phyloP scores from a whole-genome alignment of 2,113 vertebrate species.

The Notothenia rossii region DNA sequence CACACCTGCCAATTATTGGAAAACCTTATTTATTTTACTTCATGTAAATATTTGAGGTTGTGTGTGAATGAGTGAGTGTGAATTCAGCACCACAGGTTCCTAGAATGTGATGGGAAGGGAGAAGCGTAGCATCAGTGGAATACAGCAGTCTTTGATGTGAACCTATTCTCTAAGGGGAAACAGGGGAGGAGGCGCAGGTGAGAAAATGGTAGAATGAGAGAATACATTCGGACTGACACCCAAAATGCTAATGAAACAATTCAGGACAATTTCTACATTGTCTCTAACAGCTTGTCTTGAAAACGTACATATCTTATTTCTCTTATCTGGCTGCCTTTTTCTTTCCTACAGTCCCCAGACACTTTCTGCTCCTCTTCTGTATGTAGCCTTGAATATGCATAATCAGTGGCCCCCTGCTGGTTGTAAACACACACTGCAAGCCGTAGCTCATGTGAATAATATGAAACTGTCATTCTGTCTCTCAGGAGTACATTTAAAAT shows the following conservation, averaged over 20 bases:
- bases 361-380: constrained; percentile 28
- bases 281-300: neutral
- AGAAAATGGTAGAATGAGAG: constrained; percentile 15
- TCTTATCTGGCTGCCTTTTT: constrained; percentile 23
- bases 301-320: neutral
- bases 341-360: constrained; percentile 35
- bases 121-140: constrained; percentile 42
- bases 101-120: constrained; percentile 21
- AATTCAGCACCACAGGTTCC: neutral
- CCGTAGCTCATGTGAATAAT: constrained; percentile 16
- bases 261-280: constrained; percentile 4
- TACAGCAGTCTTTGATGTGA: constrained; percentile 67
- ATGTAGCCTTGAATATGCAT: constrained; percentile 41
- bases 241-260: constrained; percentile 36
- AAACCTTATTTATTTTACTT: neutral
- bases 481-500: constrained; percentile 33
- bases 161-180: constrained; percentile 60
- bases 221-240: constrained; percentile 33
- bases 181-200: neutral
- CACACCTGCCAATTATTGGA: neutral
- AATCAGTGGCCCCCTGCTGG: constrained; percentile 44
- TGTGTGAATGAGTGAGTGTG: neutral
- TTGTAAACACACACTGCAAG: constrained; percentile 18
- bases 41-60: neutral
- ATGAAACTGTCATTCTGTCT: constrained; percentile 47